Evolutionary conservation across 2,888 invertebrate genomes (phyloP), one percentile per base, ranked within the genome.

Genomic region (Melipona bicolor): DNA sequence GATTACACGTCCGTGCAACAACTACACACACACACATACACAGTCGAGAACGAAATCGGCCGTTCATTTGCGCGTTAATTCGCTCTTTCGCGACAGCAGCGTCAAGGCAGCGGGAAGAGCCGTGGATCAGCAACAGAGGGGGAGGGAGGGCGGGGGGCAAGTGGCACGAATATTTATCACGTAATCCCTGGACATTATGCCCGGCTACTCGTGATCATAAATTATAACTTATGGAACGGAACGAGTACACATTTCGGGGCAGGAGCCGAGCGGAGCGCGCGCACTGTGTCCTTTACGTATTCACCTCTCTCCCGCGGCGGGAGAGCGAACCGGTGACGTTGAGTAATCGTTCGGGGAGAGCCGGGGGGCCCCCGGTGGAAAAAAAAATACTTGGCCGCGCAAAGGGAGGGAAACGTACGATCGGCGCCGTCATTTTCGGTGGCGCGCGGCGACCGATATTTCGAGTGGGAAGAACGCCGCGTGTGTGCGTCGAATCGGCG

Each of bases 211-310:
- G 75, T 79, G 83, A 79, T 83, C 84, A 83, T 84, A 84, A 83
- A 84, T 84, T 84, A 84, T 83, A 84, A 84, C 84, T 83, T 83
- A 84, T 83, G 79, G 74, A 84, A 84, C 64, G 84, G 84, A 84
- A 84, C 73, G 78, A 82, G 74, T 84, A 84, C 75, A 79, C 83
- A 68, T 84, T 84, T 84, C 75, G 78, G 78, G 77, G 61, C 72
- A 67, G 82, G n/a, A 75, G 1, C 67, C 68, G 32, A 32, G 32
- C 32, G 32, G 75, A 43, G 78, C 82, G 68, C 62, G 78, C 75
- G 64, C 83, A 84, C 73, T 84, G 71, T 82, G 78, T 82, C 78
- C 82, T 84, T 84, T 75, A 82, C 78, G 68, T 82, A 82, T 84
- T 82, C 83, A 67, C 78, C 78, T 43, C 43, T 43, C 43, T 43